Evolutionary conservation across 2,797 vertebrate species (phyloP), one percentile per base, ranked within the genome.

Genomic region (Poecilia wingei): DNA sequence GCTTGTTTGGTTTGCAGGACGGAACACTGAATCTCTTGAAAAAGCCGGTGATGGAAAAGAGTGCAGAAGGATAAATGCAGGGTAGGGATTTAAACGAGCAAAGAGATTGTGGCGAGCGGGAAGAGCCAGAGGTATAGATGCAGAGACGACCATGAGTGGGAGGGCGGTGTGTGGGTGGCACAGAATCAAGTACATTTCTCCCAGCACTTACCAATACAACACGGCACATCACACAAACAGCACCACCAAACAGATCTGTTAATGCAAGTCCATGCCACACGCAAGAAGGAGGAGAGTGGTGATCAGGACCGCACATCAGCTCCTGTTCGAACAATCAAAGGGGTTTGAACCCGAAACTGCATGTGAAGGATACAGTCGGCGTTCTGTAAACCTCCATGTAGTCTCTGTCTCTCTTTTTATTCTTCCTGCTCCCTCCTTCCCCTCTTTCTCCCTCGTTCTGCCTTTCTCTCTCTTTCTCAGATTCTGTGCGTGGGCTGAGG

Each of bases 401-500:
- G 77, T 85, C 90, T 87, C 84, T 87, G 74, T 82, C 87, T 89
- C 79, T 90, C 74, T 76, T 92, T 74, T 92, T 91, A 86, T 92
- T 86, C 84, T 82, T 88, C 84, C 87, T 79, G 82, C 87, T 92
- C 85, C 88, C 89, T 92, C 39, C 68, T 70, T 70, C 25, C 68
- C 68, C 39, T 70, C 68, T 70, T 70, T 70, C 87, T 92, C 84
- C 88, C 89, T 91, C 89, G 79, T 88, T 92, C 87, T 84, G 88
- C 85, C 93, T 84, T 84, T 91, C 90, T 94, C 92, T 93, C 92
- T 94, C 94, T 94, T 94, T 95, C 94, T 95, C 95, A 90, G 95
- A 96, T 95, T 95, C 91, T 79, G 94, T 96, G 96, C 95, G 96
- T 96, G 96, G 96, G 96, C 88, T 96, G 95, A 95, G 91, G 95